Percentiles rank a stretch among this genome's conserved stretches.
Evolutionary conservation across 2,797 vertebrate genomes (phyloP).

Genomic region (Prunella strophiata): DNA sequence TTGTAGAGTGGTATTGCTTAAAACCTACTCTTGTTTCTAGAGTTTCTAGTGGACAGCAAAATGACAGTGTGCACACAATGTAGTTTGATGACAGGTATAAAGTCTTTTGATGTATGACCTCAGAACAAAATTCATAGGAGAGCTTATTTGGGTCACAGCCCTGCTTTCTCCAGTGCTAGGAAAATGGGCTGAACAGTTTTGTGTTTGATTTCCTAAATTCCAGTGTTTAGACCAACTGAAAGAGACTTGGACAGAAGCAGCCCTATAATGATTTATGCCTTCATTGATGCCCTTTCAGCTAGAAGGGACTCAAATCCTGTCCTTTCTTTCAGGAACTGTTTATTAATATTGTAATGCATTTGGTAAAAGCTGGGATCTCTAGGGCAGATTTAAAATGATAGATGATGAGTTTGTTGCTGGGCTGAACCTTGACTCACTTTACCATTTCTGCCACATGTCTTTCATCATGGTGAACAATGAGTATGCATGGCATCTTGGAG

Average conservation of each 20-base stretch:
- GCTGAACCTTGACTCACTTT: background rate
- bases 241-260: background rate
- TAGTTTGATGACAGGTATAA: background rate
- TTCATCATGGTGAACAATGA: background rate
- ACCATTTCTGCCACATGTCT: background rate
- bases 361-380: background rate
- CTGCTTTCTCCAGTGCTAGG: background rate
- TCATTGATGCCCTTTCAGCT: background rate
- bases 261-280: background rate
- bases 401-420: background rate
- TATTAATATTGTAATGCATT: background rate
- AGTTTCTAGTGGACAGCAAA: background rate
- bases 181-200: background rate
- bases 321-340: background rate
- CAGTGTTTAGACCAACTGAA: background rate
- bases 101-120: background rate
- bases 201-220: background rate
- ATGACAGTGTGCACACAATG: fast-evolving
- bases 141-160: background rate
- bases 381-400: background rate
- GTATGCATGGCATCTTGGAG: background rate
- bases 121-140: background rate
- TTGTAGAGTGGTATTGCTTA: background rate
- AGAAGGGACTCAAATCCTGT: background rate
- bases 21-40: background rate